These are phyloP conservation scores for Sylvicola cinctus DNA, from an alignment of 2,888 invertebrate genomes.

Conservation along the genomic window DNA sequence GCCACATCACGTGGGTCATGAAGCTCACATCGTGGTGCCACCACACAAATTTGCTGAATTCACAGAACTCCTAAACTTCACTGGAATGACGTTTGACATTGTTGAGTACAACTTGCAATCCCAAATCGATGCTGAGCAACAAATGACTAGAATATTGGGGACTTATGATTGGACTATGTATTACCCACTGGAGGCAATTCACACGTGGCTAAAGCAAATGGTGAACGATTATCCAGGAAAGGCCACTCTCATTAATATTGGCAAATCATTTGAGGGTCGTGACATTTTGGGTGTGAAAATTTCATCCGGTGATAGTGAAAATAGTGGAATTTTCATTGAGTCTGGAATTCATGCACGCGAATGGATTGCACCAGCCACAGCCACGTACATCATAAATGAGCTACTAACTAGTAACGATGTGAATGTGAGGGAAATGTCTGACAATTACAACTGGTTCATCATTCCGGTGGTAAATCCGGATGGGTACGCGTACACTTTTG, in stretches of 20 bases:
- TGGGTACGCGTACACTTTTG: background rate
- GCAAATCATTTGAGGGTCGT: constrained; percentile 29
- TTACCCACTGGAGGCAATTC: constrained; percentile 23
- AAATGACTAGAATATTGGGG: constrained; percentile 16
- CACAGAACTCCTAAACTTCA: constrained; percentile 17
- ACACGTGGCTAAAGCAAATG: constrained; percentile 19
- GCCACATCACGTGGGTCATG: constrained; percentile 19
- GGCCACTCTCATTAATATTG: constrained; percentile 25
- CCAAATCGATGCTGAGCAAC: constrained; percentile 9
- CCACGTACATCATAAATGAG: constrained; percentile 29
- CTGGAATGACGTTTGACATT: constrained; percentile 15
- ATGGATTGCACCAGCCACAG: constrained; percentile 31
- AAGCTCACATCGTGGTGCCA: constrained; percentile 21
- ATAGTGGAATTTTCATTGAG: constrained; percentile 21
- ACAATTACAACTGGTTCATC: constrained; percentile 26
- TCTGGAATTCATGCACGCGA: constrained; percentile 21
- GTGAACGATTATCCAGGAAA: constrained; percentile 13
- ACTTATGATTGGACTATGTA: constrained; percentile 22
- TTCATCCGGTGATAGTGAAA: no score
- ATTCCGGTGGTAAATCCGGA: constrained; percentile 1
- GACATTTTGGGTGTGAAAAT: constrained; percentile 29
- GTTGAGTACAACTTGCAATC: constrained; percentile 15
- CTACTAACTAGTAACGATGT: constrained; percentile 24
- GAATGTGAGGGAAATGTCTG: constrained; percentile 20
- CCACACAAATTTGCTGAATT: constrained; percentile 23